A percentile compares a stretch with the other conserved stretches of the same genome.
Conservation (phyloP, 2,888 invertebrate genomes). For the Pimpla rufipes region DNA sequence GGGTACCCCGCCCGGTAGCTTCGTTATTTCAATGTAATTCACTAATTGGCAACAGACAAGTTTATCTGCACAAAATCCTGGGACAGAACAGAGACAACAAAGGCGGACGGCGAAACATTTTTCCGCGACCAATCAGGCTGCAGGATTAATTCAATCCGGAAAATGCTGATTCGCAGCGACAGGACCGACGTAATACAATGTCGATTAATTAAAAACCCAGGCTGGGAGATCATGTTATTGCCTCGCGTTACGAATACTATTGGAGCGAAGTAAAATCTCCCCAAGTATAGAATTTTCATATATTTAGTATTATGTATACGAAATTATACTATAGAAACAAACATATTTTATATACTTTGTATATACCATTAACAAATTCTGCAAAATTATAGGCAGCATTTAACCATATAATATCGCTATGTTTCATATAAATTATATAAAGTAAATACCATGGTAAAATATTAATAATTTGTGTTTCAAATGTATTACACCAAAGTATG, state of each 20-base stretch:
- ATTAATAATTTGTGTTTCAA: no score
- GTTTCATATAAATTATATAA: no score
- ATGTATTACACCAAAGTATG: no score
- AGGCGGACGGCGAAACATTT: background rate
- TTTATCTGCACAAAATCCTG: slow-evolving; percentile 10
- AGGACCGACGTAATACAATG: background rate
- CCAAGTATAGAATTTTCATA: no score
- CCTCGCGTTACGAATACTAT: background rate
- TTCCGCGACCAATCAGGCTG: background rate
- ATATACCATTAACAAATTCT: no score
- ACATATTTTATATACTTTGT: no score
- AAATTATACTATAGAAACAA: no score
- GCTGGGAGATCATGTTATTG: background rate
- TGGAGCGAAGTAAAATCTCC: slow-evolving; percentile 11
- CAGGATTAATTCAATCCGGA: background rate
- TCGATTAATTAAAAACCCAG: slow-evolving; percentile 25
- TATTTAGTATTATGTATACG: no score
- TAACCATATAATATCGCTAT: no score
- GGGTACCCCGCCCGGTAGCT: slow-evolving; percentile 10
- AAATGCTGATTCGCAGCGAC: slow-evolving; percentile 15
- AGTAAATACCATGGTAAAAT: no score
- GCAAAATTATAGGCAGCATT: no score
- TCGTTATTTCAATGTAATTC: slow-evolving; percentile 59
- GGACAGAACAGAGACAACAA: background rate
- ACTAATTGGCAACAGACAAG: slow-evolving; percentile 46